Conservation (phyloP, 2,888 invertebrate genomes). For the Ectobius pallidus region DNA sequence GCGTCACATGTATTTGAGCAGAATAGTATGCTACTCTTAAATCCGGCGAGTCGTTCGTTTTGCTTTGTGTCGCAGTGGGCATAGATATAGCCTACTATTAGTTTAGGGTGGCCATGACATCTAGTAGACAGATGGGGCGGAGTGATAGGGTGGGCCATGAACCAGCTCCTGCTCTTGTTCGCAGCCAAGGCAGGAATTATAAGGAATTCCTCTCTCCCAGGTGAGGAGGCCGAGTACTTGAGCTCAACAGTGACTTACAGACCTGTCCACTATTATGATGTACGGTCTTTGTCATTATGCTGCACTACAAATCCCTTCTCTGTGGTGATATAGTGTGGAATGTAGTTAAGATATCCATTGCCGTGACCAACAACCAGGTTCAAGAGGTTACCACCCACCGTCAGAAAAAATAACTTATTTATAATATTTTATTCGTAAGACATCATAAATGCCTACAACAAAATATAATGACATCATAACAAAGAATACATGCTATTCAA, state of each 20-base stretch:
- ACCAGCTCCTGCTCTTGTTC: constrained; percentile 3
- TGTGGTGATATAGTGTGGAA: too few species aligned
- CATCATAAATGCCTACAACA: too few species aligned
- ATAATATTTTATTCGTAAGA: too few species aligned
- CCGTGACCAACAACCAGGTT: too few species aligned
- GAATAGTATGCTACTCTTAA: background rate
- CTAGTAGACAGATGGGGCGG: constrained; percentile 1
- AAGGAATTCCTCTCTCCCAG: background rate
- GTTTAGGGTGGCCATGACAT: constrained; percentile 14
- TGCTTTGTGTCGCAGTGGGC: constrained; percentile 11
- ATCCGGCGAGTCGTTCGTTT: background rate
- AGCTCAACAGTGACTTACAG: background rate
- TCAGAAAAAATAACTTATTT: too few species aligned
- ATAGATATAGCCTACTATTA: constrained; percentile 7
- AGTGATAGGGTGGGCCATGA: constrained; percentile 2
- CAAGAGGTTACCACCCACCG: too few species aligned
- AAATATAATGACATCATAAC: too few species aligned
- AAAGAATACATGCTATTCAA: too few species aligned
- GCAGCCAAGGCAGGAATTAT: background rate
- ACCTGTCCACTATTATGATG: background rate
- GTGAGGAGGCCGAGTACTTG: background rate
- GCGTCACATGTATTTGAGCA: background rate
- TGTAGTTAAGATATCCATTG: too few species aligned
- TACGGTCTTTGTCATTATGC: too few species aligned
- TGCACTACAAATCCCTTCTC: too few species aligned